Percentiles rank a stretch among this genome's conserved stretches.
These are phyloP conservation scores for Tyto alba DNA, from an alignment of 2,113 vertebrate genomes.

Conservation along the genomic window DNA sequence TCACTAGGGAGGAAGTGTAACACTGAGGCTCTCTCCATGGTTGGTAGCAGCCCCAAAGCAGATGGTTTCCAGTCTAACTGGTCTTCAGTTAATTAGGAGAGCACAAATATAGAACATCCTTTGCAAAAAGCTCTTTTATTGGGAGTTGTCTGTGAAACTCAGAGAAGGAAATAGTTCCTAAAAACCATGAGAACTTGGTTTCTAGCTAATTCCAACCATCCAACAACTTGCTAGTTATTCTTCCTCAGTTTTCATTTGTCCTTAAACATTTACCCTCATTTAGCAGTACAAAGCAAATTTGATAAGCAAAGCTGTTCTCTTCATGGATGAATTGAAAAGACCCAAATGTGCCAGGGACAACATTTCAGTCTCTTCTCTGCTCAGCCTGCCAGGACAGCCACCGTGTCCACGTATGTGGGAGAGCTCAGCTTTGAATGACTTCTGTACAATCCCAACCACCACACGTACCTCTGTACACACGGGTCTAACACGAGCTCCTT, in stretches of 20 bases:
- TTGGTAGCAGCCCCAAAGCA: background rate
- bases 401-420: background rate
- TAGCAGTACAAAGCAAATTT: background rate
- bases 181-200: fast-evolving
- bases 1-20: background rate
- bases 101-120: background rate
- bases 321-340: background rate
- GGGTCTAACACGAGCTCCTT: background rate
- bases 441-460: background rate
- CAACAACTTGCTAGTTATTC: background rate
- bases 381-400: background rate
- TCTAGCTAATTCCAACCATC: background rate
- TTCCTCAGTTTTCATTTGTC: background rate
- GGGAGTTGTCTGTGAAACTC: background rate
- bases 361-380: background rate
- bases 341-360: background rate
- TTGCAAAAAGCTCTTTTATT: background rate
- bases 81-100: background rate
- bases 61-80: background rate
- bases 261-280: background rate
- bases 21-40: background rate
- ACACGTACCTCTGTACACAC: fast-evolving
- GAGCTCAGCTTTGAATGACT: background rate
- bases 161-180: background rate
- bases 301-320: background rate